These are phyloP conservation scores for Lampris incognitus DNA, from an alignment of 2,113 vertebrate species.

Conservation along the genomic window DNA sequence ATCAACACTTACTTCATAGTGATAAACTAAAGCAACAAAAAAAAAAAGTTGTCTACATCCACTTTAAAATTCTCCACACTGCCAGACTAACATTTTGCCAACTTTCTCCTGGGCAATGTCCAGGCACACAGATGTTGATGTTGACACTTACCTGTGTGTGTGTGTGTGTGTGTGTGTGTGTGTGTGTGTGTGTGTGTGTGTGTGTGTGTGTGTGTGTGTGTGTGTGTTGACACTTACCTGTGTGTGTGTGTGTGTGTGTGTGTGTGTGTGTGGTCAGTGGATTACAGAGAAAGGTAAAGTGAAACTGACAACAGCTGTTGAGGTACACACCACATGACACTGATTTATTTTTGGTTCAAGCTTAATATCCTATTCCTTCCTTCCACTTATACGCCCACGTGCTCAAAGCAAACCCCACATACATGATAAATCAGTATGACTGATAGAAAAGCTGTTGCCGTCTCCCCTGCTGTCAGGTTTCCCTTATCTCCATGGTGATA, in stretches of 20 bases:
- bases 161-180: constrained; percentile 43
- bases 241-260: constrained; percentile 27
- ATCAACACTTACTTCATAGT: background rate
- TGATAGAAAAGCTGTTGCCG: constrained; percentile 78
- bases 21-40: background rate
- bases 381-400: constrained; percentile 41
- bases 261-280: constrained; percentile 61
- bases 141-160: constrained; percentile 72
- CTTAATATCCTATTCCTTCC: constrained; percentile 70
- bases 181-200: constrained; percentile 16
- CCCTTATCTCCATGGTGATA: constrained; percentile 77
- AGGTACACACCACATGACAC: constrained; percentile 69
- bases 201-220: constrained; percentile 12
- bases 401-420: constrained; percentile 18
- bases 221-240: constrained; percentile 20
- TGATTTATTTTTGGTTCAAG: constrained; percentile 76
- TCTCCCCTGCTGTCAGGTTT: constrained; percentile 68
- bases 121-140: constrained; percentile 65
- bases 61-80: constrained; percentile 20
- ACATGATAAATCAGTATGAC: constrained; percentile 72
- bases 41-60: background rate
- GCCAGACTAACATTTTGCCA: constrained; percentile 72
- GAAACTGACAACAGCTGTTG: constrained; percentile 76
- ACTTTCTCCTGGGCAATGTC: constrained; percentile 57
- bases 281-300: constrained; percentile 71